Conservation (phyloP, 2,888 invertebrate genomes). For the Druceiella hillmani region DNA sequence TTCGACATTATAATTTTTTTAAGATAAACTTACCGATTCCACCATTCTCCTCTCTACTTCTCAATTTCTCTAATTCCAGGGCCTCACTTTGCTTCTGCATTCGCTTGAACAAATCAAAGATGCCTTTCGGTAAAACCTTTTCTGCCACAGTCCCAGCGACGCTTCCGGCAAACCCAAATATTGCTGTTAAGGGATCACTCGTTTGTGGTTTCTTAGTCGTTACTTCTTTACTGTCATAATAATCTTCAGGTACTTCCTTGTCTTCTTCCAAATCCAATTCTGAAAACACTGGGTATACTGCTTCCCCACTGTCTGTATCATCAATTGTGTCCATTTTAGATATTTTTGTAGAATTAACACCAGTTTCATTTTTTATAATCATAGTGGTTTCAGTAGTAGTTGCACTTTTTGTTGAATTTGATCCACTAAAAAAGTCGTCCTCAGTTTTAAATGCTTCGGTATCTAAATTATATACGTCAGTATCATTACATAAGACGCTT, state of each 20-base stretch:
- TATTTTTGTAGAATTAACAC: too few relatives aligned
- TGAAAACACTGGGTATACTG: constrained; percentile 37
- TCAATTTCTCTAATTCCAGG: constrained; percentile 40
- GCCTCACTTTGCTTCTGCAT: constrained; percentile 47
- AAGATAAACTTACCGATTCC: constrained; percentile 37
- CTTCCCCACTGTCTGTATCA: constrained; percentile 28
- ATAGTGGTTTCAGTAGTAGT: too few relatives aligned
- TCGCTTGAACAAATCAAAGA: constrained; percentile 41
- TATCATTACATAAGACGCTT: too few relatives aligned
- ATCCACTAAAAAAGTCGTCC: too few relatives aligned
- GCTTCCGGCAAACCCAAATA: constrained; percentile 45
- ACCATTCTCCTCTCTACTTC: constrained; percentile 48
- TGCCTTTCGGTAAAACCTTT: constrained; percentile 41
- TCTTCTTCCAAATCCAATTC: constrained; percentile 36
- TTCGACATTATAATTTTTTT: too few relatives aligned
- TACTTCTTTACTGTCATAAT: constrained; percentile 42
- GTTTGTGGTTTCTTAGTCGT: constrained; percentile 41
- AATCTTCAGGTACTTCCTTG: constrained; percentile 41
- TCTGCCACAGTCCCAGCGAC: constrained; percentile 45
- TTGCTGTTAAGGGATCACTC: constrained; percentile 41
- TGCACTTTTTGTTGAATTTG: too few relatives aligned
- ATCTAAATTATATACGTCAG: too few relatives aligned
- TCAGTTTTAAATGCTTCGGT: too few relatives aligned
- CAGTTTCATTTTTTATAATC: too few relatives aligned
- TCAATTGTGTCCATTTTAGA: constrained; percentile 4